Conservation (phyloP, 2,888 invertebrate species). For the Tetheella fluctuosa region DNA sequence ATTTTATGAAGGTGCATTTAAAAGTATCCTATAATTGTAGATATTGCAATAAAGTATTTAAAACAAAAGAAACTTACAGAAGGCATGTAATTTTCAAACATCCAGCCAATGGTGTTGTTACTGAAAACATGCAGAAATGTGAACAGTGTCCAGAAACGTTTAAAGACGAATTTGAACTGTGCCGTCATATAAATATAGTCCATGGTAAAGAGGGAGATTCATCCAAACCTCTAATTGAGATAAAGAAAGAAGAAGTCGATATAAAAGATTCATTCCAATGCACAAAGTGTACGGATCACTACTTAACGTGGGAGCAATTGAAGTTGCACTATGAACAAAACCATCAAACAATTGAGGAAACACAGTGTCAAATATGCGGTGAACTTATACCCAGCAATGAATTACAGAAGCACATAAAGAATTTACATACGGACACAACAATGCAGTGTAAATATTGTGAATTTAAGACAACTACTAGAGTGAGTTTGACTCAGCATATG, state of each 20-base stretch:
- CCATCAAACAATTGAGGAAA: conserved; percentile 56
- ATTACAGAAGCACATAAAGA: conserved; percentile 68
- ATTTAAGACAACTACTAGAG: conserved; percentile 60
- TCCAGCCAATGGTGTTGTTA: conserved; percentile 32
- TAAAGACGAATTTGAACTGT: conserved; percentile 68
- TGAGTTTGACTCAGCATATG: conserved; percentile 73
- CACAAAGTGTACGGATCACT: conserved; percentile 66
- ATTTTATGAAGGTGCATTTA: conserved; percentile 70
- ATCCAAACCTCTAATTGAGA: conserved; percentile 32
- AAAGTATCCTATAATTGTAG: conserved; percentile 70
- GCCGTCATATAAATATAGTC: conserved; percentile 60
- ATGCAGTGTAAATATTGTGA: conserved; percentile 68
- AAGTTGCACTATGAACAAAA: conserved; percentile 64
- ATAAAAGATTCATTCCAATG: conserved; percentile 63
- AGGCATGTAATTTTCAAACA: conserved; percentile 71
- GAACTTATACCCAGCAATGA: conserved; percentile 59
- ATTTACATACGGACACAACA: conserved; percentile 46
- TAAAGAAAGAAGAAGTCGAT: conserved; percentile 63
- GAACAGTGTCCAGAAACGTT: conserved; percentile 66
- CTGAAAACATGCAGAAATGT: conserved; percentile 56
- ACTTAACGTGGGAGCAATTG: conserved; percentile 59
- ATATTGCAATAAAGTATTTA: conserved; percentile 67
- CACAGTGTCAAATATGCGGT: conserved; percentile 74
- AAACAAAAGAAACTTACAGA: conserved; percentile 71
- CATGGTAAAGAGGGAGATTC: conserved; percentile 41